Conservation (phyloP, 64 coral and sea anemone species). For the Montipora foliosa region DNA sequence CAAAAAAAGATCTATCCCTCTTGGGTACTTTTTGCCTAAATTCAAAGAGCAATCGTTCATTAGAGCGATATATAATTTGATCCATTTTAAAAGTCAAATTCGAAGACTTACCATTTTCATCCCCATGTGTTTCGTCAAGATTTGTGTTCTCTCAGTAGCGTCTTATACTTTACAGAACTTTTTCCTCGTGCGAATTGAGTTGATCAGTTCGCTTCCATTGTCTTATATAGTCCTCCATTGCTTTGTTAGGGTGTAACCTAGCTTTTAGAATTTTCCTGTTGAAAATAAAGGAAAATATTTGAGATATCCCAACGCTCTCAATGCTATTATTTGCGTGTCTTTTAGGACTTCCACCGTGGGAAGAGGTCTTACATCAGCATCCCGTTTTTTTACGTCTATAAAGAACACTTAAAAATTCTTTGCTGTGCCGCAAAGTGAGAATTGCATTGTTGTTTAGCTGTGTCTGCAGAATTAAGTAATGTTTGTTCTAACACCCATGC, state of each 20-base stretch:
- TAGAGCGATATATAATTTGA: too few relatives aligned
- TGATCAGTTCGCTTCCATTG: background rate
- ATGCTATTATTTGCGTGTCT: background rate
- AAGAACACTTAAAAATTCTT: slow-evolving; percentile 34
- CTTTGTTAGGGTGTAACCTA: slow-evolving; percentile 9
- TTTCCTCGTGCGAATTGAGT: background rate
- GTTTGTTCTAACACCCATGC: background rate
- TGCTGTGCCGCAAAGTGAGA: slow-evolving; percentile 21
- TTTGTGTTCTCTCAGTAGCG: background rate
- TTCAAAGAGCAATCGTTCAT: background rate
- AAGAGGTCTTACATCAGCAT: background rate
- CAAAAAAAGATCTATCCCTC: background rate
- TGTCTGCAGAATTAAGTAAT: background rate
- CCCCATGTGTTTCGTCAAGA: slow-evolving; percentile 27
- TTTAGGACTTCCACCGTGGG: background rate
- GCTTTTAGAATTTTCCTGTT: slow-evolving; percentile 10
- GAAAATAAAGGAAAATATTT: slow-evolving; percentile 46
- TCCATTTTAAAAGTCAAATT: too few relatives aligned
- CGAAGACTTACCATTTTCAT: slow-evolving; percentile 16
- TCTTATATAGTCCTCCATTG: slow-evolving; percentile 26
- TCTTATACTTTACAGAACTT: background rate
- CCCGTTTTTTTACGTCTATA: background rate
- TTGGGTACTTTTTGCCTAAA: too few relatives aligned
- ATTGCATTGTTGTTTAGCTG: background rate
- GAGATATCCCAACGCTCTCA: background rate